These are phyloP conservation scores for Lepetodrilus schrolli DNA, from an alignment of 2,888 invertebrate genomes.

Conservation along the genomic window DNA sequence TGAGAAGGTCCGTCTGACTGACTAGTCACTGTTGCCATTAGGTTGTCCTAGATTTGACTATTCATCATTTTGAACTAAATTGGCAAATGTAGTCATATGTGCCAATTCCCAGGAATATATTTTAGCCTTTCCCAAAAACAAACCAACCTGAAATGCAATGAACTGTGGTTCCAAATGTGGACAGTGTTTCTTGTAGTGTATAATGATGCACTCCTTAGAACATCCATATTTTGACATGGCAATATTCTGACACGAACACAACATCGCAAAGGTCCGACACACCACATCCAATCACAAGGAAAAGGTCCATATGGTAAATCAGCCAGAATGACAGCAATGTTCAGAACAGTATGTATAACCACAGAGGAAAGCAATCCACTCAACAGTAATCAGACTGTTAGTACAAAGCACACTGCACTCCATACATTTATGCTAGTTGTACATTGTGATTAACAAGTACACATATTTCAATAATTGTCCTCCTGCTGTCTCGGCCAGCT, in stretches of 20 bases:
- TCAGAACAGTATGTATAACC: neutral
- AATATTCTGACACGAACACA: neutral
- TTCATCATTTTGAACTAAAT: too few relatives aligned
- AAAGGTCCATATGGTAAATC: neutral
- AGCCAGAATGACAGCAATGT: neutral
- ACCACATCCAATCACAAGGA: neutral
- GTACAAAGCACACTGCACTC: too few relatives aligned
- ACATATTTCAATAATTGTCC: neutral
- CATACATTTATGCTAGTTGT: too few relatives aligned
- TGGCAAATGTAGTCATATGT: too few relatives aligned
- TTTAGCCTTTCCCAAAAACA: too few relatives aligned
- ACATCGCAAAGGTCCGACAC: neutral
- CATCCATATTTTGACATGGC: neutral
- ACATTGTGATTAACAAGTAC: neutral
- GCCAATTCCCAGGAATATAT: too few relatives aligned
- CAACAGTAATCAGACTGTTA: neutral
- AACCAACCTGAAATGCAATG: neutral
- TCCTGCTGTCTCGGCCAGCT: too few relatives aligned
- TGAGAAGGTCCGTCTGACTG: too few relatives aligned
- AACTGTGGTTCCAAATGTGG: neutral
- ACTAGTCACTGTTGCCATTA: too few relatives aligned
- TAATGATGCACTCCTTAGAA: neutral
- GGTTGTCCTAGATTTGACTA: too few relatives aligned
- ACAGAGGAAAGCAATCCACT: neutral
- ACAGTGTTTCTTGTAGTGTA: neutral